Conservation (phyloP, 1,140 invertebrate genomes). For the Drosophila bocqueti region DNA sequence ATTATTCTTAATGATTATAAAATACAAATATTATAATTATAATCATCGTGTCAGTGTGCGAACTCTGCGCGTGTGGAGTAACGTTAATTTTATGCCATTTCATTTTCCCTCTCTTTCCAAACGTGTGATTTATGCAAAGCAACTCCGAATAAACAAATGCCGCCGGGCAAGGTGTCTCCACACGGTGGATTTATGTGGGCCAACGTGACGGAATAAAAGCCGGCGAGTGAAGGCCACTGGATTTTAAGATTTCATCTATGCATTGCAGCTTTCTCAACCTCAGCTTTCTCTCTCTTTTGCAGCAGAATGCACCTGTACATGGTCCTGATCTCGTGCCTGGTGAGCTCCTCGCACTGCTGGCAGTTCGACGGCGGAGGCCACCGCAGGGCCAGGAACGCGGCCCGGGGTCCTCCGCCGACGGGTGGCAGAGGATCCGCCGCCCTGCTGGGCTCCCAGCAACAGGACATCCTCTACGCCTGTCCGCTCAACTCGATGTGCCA, state of each 20-base stretch:
- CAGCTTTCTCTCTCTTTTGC: constrained; percentile 16
- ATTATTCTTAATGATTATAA: background rate
- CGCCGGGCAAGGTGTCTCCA: constrained; percentile 61
- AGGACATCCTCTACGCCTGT: constrained; percentile 86
- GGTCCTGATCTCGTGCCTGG: constrained; percentile 75
- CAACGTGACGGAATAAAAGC: constrained; percentile 21
- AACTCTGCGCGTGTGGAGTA: constrained; percentile 39
- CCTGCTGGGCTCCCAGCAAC: constrained; percentile 76
- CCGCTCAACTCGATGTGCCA: constrained; percentile 88
- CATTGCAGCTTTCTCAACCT: background rate
- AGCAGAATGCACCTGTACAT: constrained; percentile 77
- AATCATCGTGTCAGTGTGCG: constrained; percentile 38
- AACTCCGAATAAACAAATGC: constrained; percentile 74
- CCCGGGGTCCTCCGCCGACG: constrained; percentile 62
- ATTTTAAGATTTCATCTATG: constrained; percentile 33
- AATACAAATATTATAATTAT: background rate
- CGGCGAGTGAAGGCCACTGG: constrained; percentile 14
- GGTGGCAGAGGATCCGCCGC: constrained; percentile 64
- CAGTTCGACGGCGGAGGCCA: constrained; percentile 80
- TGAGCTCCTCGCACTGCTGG: constrained; percentile 78
- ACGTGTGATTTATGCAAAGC: constrained; percentile 79
- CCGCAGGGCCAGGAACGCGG: constrained; percentile 47
- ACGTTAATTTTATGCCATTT: constrained; percentile 80
- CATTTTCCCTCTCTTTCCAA: constrained; percentile 61
- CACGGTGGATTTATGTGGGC: constrained; percentile 34